Conservation (phyloP, 2,113 vertebrate genomes). For the Pyxicephalus adspersus region DNA sequence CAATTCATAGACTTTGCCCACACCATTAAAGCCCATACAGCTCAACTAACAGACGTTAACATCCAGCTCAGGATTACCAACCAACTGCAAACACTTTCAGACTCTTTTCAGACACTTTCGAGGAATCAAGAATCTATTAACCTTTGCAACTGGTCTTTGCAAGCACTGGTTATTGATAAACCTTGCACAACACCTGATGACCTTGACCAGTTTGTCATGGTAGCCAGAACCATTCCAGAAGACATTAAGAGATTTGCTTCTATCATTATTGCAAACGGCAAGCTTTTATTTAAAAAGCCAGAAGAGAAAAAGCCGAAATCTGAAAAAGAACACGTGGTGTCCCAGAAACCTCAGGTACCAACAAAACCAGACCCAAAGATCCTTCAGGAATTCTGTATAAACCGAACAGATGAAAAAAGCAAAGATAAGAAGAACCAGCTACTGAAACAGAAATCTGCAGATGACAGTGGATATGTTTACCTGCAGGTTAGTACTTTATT, state of each 20-base stretch:
- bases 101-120: constrained; percentile 82
- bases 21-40: constrained; percentile 72
- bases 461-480: constrained; percentile 79
- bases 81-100: constrained; percentile 80
- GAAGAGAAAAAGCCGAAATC: constrained; percentile 27
- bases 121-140: constrained; percentile 76
- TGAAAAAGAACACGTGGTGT: constrained; percentile 48
- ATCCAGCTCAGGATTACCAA: constrained; percentile 83
- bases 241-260: constrained; percentile 89
- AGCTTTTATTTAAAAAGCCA: constrained; percentile 83
- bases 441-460: constrained; percentile 46
- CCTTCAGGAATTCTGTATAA: constrained; percentile 24
- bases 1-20: constrained; percentile 82
- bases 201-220: constrained; percentile 90
- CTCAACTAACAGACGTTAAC: constrained; percentile 73
- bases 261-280: constrained; percentile 90
- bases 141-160: constrained; percentile 77
- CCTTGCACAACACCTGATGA: constrained; percentile 77
- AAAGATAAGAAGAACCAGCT: constrained; percentile 42
- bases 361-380: constrained; percentile 57
- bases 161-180: constrained; percentile 74
- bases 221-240: constrained; percentile 86
- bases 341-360: constrained; percentile 37
- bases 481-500: constrained; percentile 68
- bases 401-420: constrained; percentile 11